Base-by-base conservation (phyloP, 1,140 invertebrate species). In the Papilio helenus region DNA sequence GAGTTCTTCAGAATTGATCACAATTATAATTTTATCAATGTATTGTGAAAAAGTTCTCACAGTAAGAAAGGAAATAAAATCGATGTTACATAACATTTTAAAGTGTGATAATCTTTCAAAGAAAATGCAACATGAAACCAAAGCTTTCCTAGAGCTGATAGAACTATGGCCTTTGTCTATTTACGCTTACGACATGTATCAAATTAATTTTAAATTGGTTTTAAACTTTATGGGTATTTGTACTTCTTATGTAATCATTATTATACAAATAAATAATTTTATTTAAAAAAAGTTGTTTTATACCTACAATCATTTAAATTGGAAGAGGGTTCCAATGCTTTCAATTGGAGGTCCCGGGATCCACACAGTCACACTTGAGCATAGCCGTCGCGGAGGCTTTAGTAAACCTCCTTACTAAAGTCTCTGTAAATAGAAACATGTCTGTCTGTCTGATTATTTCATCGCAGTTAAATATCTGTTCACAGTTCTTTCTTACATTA, bases 241-340 rank as follows among this genome's bases (percentile, higher is more conserved):
- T 26, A 90, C 90, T 1, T 90, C 88, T 2, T 92, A 90, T 77
- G 85, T 92, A 1, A 90, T 93, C 78, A 83, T 93, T 18, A 86
- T 91, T 76, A 90, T 90, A 72, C 91, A 91, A 83, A 81, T 90
- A 26, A 86, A 85, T 46, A 84, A 90, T 79, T 86, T 89, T 61
- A 79, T 84, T 44, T 87, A 82, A 80, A 4, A 51, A 58, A n/a
- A n/a, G n/a, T n/a, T n/a, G n/a, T n/a, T n/a, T n/a, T n/a, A n/a
- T n/a, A n/a, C n/a, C n/a, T n/a, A n/a, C n/a, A n/a, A n/a, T n/a
- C n/a, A n/a, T n/a, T n/a, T n/a, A n/a, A n/a, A n/a, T n/a, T n/a
- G n/a, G n/a, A n/a, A n/a, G n/a, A n/a, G n/a, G n/a, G n/a, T n/a
- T n/a, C n/a, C n/a, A n/a, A n/a, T n/a, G n/a, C n/a, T n/a, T n/a